Conservation (phyloP, 2,888 invertebrate genomes). For the Axea sp. region DNA sequence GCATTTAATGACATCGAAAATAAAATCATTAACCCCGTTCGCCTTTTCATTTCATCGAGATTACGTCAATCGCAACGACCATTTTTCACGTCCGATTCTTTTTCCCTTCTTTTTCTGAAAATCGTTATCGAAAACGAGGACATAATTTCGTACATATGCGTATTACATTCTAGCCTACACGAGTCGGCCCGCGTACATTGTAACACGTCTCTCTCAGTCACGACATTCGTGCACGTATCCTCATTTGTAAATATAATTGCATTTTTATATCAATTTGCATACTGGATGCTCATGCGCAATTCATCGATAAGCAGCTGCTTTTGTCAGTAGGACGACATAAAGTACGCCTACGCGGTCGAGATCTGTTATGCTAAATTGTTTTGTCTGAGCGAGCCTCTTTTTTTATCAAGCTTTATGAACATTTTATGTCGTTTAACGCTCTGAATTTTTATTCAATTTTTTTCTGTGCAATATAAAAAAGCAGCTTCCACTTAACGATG, state of each 20-base stretch:
- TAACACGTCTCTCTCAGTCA: constrained; percentile 38
- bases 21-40: constrained; percentile 11
- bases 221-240: constrained; percentile 53
- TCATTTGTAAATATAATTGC: constrained; percentile 62
- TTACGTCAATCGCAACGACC: too few relatives aligned
- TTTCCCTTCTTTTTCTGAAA: too few relatives aligned
- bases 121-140: constrained; percentile 6
- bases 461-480: too few relatives aligned
- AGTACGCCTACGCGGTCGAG: constrained; percentile 49
- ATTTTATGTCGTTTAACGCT: constrained; percentile 14
- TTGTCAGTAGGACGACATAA: constrained; percentile 52
- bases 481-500: too few relatives aligned
- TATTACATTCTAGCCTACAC: constrained; percentile 15
- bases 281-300: constrained; percentile 58
- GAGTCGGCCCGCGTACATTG: constrained; percentile 11
- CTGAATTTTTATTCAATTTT: constrained; percentile 26
- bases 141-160: constrained; percentile 6
- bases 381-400: constrained; percentile 33
- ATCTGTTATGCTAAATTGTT: constrained; percentile 55
- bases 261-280: constrained; percentile 59
- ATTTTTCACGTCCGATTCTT: too few relatives aligned
- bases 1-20: constrained; percentile 9
- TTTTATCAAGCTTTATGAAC: constrained; percentile 30
- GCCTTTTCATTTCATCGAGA: neutral
- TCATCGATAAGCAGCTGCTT: constrained; percentile 58